Base-by-base conservation (phyloP, 2,888 invertebrate genomes). In the Panzeria rudis region DNA sequence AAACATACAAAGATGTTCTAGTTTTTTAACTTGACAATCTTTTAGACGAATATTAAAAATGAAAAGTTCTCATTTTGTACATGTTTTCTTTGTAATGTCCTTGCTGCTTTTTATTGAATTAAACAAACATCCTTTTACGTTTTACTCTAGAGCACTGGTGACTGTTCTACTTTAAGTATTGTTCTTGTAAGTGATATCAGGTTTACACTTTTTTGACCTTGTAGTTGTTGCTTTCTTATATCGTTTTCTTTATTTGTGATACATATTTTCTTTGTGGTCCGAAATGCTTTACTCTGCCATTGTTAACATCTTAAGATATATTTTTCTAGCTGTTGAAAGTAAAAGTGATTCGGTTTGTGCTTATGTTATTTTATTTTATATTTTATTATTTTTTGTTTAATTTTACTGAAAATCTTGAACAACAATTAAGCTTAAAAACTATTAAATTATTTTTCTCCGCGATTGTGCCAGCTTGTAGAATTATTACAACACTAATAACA, bases 221-320 rank as follows among this genome's bases (percentile, higher is more conserved):
- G 25, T n/a, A 23, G 2, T 59, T 44, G 20, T 8, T 47, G 13
- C n/a, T 29, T 59, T 32, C 25, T 72, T 44, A 44, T 59, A 32
- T 59, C 29, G 25, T 44, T 72, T 59, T 56, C 5, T n/a, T 29
- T 17, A 20, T 44, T 56, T 71, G 17, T 44, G 13, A 32, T 29
- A 29, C 17, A 47, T 44, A 72, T 59, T 29, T 44, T 44, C 44
- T 72, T 72, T 72, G 56, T 72, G 59, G 29, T 20, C 29, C n/a
- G 25, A 59, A 71, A 20, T 20, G 13, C 44, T 59, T 56, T 71
- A 13, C 15, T 41, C 0, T 11, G 6, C 6, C 52, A n/a, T 52
- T 29, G 15, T 8, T 4, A 6, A 47, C 13, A 13, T 17, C 29
- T 64, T 29, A 29, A 25, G 44, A 44, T 50, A 11, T 35, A 7